Percentiles rank a stretch among this genome's conserved stretches.
These are phyloP conservation scores for Schrankia costaestrigalis DNA, from an alignment of 2,888 invertebrate genomes.

Conservation along the genomic window DNA sequence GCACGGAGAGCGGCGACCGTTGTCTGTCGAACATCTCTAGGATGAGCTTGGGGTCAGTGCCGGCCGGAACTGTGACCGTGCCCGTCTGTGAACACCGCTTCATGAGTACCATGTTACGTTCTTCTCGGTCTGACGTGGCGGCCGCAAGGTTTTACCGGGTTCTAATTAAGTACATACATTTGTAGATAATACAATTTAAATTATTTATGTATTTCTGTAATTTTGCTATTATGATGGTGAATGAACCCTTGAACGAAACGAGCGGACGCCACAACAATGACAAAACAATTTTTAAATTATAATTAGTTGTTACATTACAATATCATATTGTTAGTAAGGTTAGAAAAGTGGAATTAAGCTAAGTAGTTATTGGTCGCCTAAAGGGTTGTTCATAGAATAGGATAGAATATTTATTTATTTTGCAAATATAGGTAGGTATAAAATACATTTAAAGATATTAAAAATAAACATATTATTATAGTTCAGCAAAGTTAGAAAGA, in stretches of 20 bases:
- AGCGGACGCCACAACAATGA: constrained; percentile 78
- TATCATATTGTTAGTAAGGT: constrained; percentile 19
- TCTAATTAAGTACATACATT: too few species aligned
- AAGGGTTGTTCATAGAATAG: too few species aligned
- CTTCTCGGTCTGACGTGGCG: constrained; percentile 70
- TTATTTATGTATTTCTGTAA: constrained; percentile 8
- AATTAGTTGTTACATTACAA: constrained; percentile 34
- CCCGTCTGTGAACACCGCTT: constrained; percentile 68
- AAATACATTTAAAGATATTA: too few species aligned
- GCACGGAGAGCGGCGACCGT: constrained; percentile 65
- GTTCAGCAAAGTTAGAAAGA: too few species aligned
- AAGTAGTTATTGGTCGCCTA: constrained; percentile 13
- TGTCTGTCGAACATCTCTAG: constrained; percentile 80
- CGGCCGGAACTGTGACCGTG: constrained; percentile 77
- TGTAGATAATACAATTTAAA: too few species aligned
- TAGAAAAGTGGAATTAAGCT: constrained; percentile 10
- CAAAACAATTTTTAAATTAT: constrained; percentile 36
- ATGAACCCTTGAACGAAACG: constrained; percentile 44
- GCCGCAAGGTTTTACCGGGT: constrained; percentile 51
- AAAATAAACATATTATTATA: too few species aligned
- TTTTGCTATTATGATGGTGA: constrained; percentile 19
- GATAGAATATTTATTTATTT: too few species aligned
- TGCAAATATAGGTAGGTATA: too few species aligned
- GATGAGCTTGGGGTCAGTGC: constrained; percentile 78
- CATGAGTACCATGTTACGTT: constrained; percentile 76